Percentiles rank a stretch among this genome's conserved stretches.
phyloP scores from a whole-genome alignment of 2,797 vertebrate genomes.

The Microtus californicus region DNA sequence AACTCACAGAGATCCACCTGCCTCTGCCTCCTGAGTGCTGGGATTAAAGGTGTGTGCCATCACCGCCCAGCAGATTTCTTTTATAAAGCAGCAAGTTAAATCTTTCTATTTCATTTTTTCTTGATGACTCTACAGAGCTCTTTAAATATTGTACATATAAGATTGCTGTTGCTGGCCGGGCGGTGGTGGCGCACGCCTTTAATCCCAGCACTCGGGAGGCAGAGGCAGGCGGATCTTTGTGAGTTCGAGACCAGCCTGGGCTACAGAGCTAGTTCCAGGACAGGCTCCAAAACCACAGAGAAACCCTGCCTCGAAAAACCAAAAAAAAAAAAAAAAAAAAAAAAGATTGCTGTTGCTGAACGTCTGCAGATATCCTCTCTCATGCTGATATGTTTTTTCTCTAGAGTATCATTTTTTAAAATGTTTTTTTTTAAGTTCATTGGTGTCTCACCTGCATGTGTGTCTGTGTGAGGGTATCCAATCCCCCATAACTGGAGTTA shows the following conservation, averaged over 20 bases:
- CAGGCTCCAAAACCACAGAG: too few relatives aligned
- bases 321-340: too few relatives aligned
- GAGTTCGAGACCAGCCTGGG: too few relatives aligned
- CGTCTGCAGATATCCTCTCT: not conserved
- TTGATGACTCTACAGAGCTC: not conserved
- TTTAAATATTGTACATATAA: not conserved
- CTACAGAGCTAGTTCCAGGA: too few relatives aligned
- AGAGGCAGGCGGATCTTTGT: too few relatives aligned
- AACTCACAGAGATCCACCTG: too few relatives aligned
- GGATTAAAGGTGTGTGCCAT: too few relatives aligned
- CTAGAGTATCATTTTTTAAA: not conserved
- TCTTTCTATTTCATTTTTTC: conserved; percentile 2
- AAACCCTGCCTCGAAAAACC: too few relatives aligned
- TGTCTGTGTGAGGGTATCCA: not conserved
- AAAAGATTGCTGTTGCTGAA: not conserved
- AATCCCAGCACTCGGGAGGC: too few relatives aligned
- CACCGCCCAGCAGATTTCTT: not conserved
- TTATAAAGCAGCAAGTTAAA: not conserved
- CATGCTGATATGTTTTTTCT: conserved; percentile 6
- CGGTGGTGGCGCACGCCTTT: too few relatives aligned
- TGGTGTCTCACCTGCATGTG: not conserved
- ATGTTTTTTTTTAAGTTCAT: too few relatives aligned
- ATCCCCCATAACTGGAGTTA: not conserved
- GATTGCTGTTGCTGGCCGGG: not conserved
- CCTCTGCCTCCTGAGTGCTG: too few relatives aligned